phyloP scores from a whole-genome alignment of 2,797 vertebrate species.

The Spinus pinus region DNA sequence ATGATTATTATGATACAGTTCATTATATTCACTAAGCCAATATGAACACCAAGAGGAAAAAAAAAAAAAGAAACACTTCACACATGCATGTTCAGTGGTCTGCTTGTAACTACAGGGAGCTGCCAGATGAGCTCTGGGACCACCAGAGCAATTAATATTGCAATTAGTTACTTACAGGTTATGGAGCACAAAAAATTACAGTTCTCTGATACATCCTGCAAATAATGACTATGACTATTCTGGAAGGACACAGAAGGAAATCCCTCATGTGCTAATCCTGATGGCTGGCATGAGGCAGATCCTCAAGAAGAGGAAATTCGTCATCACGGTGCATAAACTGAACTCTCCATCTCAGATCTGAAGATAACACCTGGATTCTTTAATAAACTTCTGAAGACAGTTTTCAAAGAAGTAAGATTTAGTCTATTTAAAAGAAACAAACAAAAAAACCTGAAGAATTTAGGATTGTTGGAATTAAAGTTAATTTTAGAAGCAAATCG shows the following conservation, averaged over 20 bases:
- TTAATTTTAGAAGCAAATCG: neutral
- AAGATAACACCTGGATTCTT: neutral
- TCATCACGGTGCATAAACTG: neutral
- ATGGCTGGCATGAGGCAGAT: neutral
- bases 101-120: neutral
- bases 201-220: neutral
- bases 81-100: fast-evolving
- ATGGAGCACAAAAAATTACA: neutral
- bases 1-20: neutral
- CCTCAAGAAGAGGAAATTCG: neutral
- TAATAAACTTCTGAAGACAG: neutral
- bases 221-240: neutral
- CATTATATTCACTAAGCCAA: neutral
- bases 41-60: neutral
- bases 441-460: neutral
- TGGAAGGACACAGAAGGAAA: neutral
- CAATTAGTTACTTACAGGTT: neutral
- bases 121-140: neutral
- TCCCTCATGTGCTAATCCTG: neutral
- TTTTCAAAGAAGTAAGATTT: neutral
- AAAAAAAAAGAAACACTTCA: neutral
- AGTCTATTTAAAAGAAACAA: neutral
- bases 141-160: neutral
- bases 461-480: neutral
- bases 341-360: neutral